phyloP scores from a whole-genome alignment of 2,888 invertebrate species.

The Orgyia antiqua region DNA sequence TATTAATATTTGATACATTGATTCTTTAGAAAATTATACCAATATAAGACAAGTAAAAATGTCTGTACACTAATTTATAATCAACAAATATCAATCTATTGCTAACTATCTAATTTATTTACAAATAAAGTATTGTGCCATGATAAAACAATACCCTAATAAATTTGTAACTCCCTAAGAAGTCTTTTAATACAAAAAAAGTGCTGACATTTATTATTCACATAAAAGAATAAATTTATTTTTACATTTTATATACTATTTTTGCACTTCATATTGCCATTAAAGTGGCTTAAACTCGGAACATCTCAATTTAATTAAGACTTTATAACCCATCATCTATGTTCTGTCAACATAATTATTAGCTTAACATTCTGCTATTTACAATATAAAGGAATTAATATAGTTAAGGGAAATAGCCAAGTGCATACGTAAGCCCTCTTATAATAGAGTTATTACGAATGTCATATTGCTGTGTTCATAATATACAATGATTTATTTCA shows the following conservation, averaged over 20 bases:
- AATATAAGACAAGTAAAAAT: slow-evolving; percentile 27
- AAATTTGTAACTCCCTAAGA: slow-evolving; percentile 58
- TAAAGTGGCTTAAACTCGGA: slow-evolving; percentile 74
- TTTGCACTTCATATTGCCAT: slow-evolving; percentile 76
- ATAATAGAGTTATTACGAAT: slow-evolving; percentile 31
- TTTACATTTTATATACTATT: slow-evolving; percentile 68
- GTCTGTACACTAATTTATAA: slow-evolving; percentile 46
- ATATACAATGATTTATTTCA: slow-evolving; percentile 36
- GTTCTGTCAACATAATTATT: slow-evolving; percentile 55
- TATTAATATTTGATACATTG: too few species aligned
- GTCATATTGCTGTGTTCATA: slow-evolving; percentile 43
- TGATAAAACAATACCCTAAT: slow-evolving; percentile 55
- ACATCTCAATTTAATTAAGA: slow-evolving; percentile 76
- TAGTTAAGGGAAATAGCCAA: slow-evolving; percentile 44
- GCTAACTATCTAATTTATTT: slow-evolving; percentile 67
- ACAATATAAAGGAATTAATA: slow-evolving; percentile 61
- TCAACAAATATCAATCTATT: slow-evolving; percentile 54
- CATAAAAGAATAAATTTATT: slow-evolving; percentile 67
- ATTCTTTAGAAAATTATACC: too few species aligned
- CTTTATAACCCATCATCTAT: slow-evolving; percentile 61
- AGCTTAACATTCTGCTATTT: slow-evolving; percentile 59
- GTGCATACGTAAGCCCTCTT: slow-evolving; percentile 26
- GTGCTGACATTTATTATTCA: slow-evolving; percentile 69
- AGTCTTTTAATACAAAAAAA: slow-evolving; percentile 64
- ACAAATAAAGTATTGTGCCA: slow-evolving; percentile 74